Percentiles rank a stretch among this genome's conserved stretches.
phyloP scores from a whole-genome alignment of 2,797 vertebrate species.

The Bucorvus abyssinicus region DNA sequence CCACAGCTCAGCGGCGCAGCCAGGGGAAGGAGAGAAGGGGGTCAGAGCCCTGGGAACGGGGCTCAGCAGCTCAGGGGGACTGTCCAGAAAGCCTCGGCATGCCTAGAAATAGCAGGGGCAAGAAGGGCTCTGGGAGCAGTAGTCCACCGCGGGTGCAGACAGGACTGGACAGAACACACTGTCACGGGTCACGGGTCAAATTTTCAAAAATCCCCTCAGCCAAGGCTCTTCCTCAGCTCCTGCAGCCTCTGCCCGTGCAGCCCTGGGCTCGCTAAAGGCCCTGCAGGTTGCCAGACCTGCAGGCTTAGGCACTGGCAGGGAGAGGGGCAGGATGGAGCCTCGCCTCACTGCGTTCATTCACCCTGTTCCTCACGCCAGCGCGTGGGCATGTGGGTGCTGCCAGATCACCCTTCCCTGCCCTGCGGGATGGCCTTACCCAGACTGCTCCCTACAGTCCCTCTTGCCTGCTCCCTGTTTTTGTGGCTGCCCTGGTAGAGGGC shows the following conservation, averaged over 20 bases:
- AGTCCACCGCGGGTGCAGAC: neutral
- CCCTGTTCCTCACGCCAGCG: neutral
- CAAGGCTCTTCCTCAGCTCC: neutral
- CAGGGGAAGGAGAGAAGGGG: neutral
- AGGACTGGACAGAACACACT: neutral
- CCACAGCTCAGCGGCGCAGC: fast-evolving
- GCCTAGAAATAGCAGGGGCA: neutral
- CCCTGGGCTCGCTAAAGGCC: neutral
- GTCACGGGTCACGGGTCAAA: neutral
- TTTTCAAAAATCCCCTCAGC: neutral
- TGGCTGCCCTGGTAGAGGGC: neutral
- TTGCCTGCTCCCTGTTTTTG: neutral
- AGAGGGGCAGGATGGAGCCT: neutral
- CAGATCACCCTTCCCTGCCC: fast-evolving
- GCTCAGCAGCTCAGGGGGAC: neutral
- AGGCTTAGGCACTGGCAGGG: neutral
- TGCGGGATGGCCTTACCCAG: neutral
- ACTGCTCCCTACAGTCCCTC: neutral
- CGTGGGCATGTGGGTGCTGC: neutral
- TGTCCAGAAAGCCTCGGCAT: neutral
- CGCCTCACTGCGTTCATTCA: fast-evolving
- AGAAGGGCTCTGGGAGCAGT: neutral
- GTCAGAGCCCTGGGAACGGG: fast-evolving
- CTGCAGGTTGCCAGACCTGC: neutral
- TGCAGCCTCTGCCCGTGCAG: neutral